Conservation (phyloP, 1,140 invertebrate species). For the Acromyrmex echinatior region DNA sequence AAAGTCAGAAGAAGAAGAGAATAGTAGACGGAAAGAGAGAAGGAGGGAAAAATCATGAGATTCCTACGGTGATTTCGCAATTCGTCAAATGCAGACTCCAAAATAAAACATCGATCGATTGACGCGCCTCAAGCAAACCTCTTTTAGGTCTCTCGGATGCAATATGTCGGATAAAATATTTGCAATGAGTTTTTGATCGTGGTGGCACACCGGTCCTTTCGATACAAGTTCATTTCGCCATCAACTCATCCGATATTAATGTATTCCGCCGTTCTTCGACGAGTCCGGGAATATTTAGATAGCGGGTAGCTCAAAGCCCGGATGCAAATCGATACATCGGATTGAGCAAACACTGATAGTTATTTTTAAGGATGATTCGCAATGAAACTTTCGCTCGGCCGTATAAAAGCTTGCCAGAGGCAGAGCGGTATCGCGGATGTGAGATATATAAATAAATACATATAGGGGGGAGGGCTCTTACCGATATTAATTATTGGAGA, state of each 20-base stretch:
- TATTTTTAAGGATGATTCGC: conserved; percentile 68
- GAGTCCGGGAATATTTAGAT: conserved; percentile 67
- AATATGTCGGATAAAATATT: conserved; percentile 65
- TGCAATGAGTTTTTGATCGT: conserved; percentile 70
- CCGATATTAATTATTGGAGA: conserved; percentile 50
- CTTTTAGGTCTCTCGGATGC: conserved; percentile 52
- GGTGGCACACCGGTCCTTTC: conserved; percentile 66
- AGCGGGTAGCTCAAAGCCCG: conserved; percentile 64
- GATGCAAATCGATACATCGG: conserved; percentile 73
- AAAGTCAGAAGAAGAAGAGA: not conserved
- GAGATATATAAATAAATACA: conserved; percentile 38
- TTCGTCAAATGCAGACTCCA: not conserved
- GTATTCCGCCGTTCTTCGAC: conserved; percentile 68
- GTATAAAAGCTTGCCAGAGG: conserved; percentile 53
- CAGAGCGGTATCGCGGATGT: not conserved
- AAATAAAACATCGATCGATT: conserved; percentile 20
- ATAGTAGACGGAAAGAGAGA: not conserved
- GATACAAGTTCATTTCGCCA: conserved; percentile 67
- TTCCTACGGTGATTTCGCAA: not conserved
- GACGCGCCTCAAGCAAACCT: conserved; percentile 33
- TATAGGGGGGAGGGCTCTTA: not conserved
- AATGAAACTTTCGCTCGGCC: conserved; percentile 67
- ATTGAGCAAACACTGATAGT: conserved; percentile 63
- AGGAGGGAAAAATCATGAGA: not conserved
- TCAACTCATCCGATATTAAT: conserved; percentile 73